Base-by-base conservation (phyloP, 1,140 invertebrate species). In the Leptinotarsa lineolata region DNA sequence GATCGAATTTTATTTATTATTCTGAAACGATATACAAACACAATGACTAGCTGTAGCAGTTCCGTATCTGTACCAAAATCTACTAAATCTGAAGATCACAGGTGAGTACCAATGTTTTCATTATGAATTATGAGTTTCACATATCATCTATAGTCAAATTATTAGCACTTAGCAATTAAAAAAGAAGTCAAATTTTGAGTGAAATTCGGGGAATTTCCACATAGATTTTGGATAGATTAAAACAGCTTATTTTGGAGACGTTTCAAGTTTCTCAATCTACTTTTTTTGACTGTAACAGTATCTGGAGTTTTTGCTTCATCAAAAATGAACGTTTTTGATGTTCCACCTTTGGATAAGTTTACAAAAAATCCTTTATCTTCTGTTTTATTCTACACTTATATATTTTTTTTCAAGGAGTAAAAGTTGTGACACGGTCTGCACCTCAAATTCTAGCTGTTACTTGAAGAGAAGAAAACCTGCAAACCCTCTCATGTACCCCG, bases 391-490 rank as follows among this genome's bases (percentile, higher is more conserved):
- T 72, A 74, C 72, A 68, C 69, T 65, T 30, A 30, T 30, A 30
- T 30, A 39, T 15, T 74, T 22, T 76, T 18, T 81, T 81, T 69
- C 68, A 30, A 83, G 82, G 60, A 79, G 78, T 54, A 77, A 78
- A 74, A 82, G 81, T 77, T 79, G 80, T 74, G 81, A 83, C 20
- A 82, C 81, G 4, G 76, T 76, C 16, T 84, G 82, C 76, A 82
- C 82, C n/a, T 81, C 82, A 64, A 83, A 81, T 76, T 79, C 82
- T 15, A 83, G 81, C 72, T 84, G 82, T 76, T 79, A 78, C 70
- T 76, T 83, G n/a, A 81, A 81, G 72, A 78, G 74, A 75, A 77
- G 81, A 63, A 84, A 83, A 74, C 81, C 80, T 20, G 72, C 72
- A 63, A 82, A 83, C 79, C 82, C 81, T 0, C 72, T 84, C 65